Percentiles rank a stretch among this genome's conserved stretches.
These are phyloP conservation scores for Halcyon smyrnensis DNA, from an alignment of 2,797 vertebrate species.

Conservation along the genomic window DNA sequence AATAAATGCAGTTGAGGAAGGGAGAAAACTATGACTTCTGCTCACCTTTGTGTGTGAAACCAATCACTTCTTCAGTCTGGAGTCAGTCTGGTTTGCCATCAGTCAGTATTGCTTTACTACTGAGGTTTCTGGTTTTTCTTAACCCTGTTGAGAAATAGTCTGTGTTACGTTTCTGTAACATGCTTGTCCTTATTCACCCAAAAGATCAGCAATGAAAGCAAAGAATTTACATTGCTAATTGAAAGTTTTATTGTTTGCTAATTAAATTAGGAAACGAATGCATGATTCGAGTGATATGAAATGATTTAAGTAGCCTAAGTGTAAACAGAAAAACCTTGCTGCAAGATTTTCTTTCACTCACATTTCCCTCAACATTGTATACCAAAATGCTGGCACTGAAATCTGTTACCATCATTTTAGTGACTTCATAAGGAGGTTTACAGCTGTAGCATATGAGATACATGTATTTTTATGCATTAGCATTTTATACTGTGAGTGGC, in stretches of 20 bases:
- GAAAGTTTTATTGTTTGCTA: neutral
- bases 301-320: neutral
- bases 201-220: neutral
- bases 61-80: neutral
- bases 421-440: neutral
- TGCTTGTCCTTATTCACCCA: neutral
- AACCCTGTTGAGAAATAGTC: neutral
- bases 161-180: neutral
- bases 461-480: neutral
- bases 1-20: neutral
- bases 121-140: neutral
- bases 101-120: neutral
- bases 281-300: neutral
- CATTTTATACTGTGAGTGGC: neutral
- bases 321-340: neutral
- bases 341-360: neutral
- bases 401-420: neutral
- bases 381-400: neutral
- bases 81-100: neutral
- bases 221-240: neutral
- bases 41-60: neutral
- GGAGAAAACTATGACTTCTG: neutral
- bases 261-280: neutral
- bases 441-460: neutral
- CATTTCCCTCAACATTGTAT: neutral